These are phyloP conservation scores for Adelognathus sp. DNA, from an alignment of 2,888 invertebrate genomes.

Conservation along the genomic window DNA sequence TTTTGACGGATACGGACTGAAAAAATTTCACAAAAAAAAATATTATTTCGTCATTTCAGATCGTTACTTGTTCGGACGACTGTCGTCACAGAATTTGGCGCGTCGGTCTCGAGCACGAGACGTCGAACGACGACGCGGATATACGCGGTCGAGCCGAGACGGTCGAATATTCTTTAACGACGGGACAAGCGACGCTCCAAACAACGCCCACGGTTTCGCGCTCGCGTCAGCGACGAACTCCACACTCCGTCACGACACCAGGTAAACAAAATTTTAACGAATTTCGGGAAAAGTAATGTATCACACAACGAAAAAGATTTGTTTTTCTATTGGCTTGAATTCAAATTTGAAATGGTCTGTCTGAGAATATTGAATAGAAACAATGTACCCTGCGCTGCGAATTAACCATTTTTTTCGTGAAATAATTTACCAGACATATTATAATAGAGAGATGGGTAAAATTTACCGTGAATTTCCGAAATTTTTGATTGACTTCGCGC, in stretches of 20 bases:
- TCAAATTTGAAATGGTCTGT: too few species aligned
- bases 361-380: too few species aligned
- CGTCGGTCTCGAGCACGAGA: constrained; percentile 83
- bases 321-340: too few species aligned
- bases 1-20: too few species aligned
- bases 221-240: constrained; percentile 67
- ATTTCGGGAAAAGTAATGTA: not conserved
- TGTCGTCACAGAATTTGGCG: constrained; percentile 90
- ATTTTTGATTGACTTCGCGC: too few species aligned
- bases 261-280: constrained; percentile 54
- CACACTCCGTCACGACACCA: constrained; percentile 66
- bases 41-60: too few species aligned
- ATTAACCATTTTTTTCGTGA: too few species aligned
- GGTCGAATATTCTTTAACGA: constrained; percentile 67
- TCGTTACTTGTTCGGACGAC: constrained; percentile 94
- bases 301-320: constrained; percentile 28
- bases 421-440: too few species aligned
- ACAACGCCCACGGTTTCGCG: constrained; percentile 73
- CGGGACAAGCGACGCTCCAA: constrained; percentile 67
- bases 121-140: constrained; percentile 77
- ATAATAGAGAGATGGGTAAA: too few species aligned
- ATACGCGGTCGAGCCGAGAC: constrained; percentile 82
- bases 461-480: too few species aligned
- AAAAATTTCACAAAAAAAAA: too few species aligned
- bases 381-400: too few species aligned